Percentiles rank a stretch among this genome's conserved stretches.
These are phyloP conservation scores for Sicus ferrugineus DNA, from an alignment of 2,888 invertebrate species.

Conservation along the genomic window DNA sequence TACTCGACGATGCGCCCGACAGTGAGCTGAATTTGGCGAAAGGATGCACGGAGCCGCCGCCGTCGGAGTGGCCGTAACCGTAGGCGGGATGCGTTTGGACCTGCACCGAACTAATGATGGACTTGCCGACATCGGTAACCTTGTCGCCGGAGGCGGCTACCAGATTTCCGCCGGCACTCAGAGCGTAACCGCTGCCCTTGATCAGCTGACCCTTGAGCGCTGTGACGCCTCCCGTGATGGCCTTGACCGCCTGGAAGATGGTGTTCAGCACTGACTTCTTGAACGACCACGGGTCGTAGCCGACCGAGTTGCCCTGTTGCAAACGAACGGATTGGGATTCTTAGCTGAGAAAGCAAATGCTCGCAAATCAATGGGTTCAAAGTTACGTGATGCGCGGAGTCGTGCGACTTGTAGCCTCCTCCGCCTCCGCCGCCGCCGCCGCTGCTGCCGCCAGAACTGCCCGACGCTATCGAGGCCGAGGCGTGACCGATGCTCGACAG, in stretches of 20 bases:
- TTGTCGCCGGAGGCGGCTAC: conserved; percentile 81
- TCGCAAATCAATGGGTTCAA: neutral
- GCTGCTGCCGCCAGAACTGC: conserved; percentile 61
- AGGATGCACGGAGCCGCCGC: conserved; percentile 51
- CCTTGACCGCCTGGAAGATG: conserved; percentile 85
- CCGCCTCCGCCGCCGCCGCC: conserved; percentile 46
- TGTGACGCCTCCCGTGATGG: conserved; percentile 85
- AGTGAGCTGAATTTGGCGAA: conserved; percentile 58
- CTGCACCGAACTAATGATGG: conserved; percentile 79
- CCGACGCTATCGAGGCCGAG: conserved; percentile 63
- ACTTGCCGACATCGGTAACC: conserved; percentile 80
- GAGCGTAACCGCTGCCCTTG: conserved; percentile 79
- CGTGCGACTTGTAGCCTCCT: conserved; percentile 52
- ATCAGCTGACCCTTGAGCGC: conserved; percentile 88
- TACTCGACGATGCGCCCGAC: conserved; percentile 59
- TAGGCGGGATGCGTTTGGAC: conserved; percentile 66
- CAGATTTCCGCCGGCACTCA: conserved; percentile 72
- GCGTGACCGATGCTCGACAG: conserved; percentile 61
- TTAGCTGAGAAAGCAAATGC: too few relatives aligned
- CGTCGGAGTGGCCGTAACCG: conserved; percentile 47
- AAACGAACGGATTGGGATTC: neutral
- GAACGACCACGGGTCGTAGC: conserved; percentile 76
- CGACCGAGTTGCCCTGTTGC: conserved; percentile 60
- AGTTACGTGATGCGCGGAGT: conserved; percentile 52
- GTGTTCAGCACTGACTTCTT: conserved; percentile 85